Conservation (phyloP, 1,140 invertebrate species). For the Drosophila nigrodunni region DNA sequence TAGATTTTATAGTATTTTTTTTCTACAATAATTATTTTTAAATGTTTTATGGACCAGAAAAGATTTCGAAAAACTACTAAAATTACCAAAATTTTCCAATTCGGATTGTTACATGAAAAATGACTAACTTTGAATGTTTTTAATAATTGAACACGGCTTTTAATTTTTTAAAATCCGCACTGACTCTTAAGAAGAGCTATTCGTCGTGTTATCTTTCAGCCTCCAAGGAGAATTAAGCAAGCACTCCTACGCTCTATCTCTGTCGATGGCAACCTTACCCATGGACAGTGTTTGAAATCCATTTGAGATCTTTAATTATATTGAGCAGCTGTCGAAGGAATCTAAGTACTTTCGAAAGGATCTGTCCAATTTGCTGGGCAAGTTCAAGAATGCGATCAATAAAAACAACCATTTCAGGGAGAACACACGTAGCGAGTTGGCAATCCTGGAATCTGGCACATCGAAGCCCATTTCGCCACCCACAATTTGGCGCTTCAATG, state of each 20-base stretch:
- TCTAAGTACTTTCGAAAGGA: constrained; percentile 92
- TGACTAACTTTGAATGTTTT: not conserved
- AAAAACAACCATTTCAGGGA: constrained; percentile 92
- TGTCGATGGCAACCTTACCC: constrained; percentile 28
- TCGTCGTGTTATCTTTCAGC: constrained; percentile 53
- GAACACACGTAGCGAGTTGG: constrained; percentile 86
- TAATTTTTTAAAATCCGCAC: too few relatives aligned
- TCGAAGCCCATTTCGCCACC: constrained; percentile 3
- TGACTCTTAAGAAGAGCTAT: not conserved
- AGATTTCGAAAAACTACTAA: too few relatives aligned
- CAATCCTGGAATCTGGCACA: constrained; percentile 34
- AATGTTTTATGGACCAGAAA: too few relatives aligned
- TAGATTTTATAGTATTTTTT: too few relatives aligned
- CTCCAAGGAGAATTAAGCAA: constrained; percentile 71
- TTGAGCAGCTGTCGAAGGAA: constrained; percentile 92
- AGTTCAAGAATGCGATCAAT: constrained; percentile 92
- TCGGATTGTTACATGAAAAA: too few relatives aligned
- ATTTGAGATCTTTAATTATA: constrained; percentile 89
- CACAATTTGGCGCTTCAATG: too few relatives aligned
- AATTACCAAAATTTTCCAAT: too few relatives aligned
- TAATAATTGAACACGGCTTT: too few relatives aligned
- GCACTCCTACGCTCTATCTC: constrained; percentile 40
- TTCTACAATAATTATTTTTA: too few relatives aligned
- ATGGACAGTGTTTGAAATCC: constrained; percentile 71
- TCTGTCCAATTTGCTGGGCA: constrained; percentile 89